Percentiles rank a stretch among this genome's conserved stretches.
Evolutionary conservation across 2,888 invertebrate species (phyloP).

Genomic region (Octonoba sinensis): DNA sequence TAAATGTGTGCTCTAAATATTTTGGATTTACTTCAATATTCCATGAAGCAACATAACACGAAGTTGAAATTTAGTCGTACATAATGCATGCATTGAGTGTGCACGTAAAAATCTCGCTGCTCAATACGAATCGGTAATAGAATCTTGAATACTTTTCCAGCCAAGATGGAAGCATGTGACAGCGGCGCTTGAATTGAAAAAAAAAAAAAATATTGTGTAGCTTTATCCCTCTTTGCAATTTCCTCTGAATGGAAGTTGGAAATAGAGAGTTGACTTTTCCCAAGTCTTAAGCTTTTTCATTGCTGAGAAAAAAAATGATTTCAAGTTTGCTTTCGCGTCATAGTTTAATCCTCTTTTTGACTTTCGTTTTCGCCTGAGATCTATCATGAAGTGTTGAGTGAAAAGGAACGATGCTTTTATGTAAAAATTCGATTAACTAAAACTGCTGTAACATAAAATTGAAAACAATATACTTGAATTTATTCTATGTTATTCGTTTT

Average conservation of each 20-base stretch:
- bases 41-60: too few species aligned
- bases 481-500: too few species aligned
- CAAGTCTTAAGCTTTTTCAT: constrained; percentile 37
- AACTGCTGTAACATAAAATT: too few species aligned
- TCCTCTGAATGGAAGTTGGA: constrained; percentile 24
- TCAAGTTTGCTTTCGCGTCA: constrained; percentile 35
- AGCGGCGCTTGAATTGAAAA: constrained; percentile 6
- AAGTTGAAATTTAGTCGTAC: too few species aligned
- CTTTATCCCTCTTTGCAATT: constrained; percentile 47
- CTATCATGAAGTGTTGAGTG: too few species aligned
- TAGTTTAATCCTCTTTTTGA: constrained; percentile 42
- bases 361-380: constrained; percentile 5
- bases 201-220: constrained; percentile 23
- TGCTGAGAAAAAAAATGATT: constrained; percentile 27
- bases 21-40: too few species aligned
- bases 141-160: constrained; percentile 35
- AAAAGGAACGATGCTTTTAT: too few species aligned
- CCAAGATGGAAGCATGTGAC: constrained; percentile 40
- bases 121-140: constrained; percentile 43
- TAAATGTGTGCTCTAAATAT: too few species aligned
- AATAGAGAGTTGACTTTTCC: constrained; percentile 36
- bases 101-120: not conserved
- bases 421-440: too few species aligned
- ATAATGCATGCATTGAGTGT: too few species aligned
- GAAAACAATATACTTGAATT: too few species aligned